phyloP scores from a whole-genome alignment of 2,888 invertebrate genomes.

The Lymantria monacha region DNA sequence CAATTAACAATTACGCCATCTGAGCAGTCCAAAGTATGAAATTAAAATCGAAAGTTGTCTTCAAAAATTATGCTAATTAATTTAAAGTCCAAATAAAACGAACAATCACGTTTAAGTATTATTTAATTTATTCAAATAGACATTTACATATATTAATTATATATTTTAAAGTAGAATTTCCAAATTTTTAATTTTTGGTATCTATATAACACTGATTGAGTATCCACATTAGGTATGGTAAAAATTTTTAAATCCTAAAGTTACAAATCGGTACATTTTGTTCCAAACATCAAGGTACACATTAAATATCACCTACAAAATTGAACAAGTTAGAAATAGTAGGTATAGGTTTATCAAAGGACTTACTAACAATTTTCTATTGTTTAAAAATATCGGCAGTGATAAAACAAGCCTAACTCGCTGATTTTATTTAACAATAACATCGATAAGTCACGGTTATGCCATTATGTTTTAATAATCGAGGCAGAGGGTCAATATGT shows the following conservation, averaged over 20 bases:
- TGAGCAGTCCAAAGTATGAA: too few relatives aligned
- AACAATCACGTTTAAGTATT: conserved; percentile 66
- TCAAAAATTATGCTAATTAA: too few relatives aligned
- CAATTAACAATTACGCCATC: too few relatives aligned
- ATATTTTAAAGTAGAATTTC: conserved; percentile 73
- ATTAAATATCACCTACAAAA: conserved; percentile 79
- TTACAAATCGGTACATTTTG: conserved; percentile 71
- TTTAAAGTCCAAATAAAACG: conserved; percentile 50
- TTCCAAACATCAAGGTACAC: conserved; percentile 76
- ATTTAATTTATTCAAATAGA: conserved; percentile 81
- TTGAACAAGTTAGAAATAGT: conserved; percentile 79
- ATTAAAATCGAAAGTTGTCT: too few relatives aligned
- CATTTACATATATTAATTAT: conserved; percentile 74
- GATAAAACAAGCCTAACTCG: conserved; percentile 71
- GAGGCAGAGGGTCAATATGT: background rate
- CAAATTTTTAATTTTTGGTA: conserved; percentile 76
- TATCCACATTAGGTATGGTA: conserved; percentile 63
- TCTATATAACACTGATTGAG: conserved; percentile 74
- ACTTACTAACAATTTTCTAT: conserved; percentile 65
- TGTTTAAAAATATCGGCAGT: conserved; percentile 75
- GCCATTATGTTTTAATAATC: background rate
- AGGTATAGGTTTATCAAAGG: conserved; percentile 78
- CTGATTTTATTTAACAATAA: conserved; percentile 26
- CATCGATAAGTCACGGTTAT: conserved; percentile 21
- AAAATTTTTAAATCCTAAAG: conserved; percentile 62